A percentile compares a stretch with the other conserved stretches of the same genome.
These are phyloP conservation scores for Electrophaes corylata DNA, from an alignment of 2,888 invertebrate species.

Conservation along the genomic window DNA sequence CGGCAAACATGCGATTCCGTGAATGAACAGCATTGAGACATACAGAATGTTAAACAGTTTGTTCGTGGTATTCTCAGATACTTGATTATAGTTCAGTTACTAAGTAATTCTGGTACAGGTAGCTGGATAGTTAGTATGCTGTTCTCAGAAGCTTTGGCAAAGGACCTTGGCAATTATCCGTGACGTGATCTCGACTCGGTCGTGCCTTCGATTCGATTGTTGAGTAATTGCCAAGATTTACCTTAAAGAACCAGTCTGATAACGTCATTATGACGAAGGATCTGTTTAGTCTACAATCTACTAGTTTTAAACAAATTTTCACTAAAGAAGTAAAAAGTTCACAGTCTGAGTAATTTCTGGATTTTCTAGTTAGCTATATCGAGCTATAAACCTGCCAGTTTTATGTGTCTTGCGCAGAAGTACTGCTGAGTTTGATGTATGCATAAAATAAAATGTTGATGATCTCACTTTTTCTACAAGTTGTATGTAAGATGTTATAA, in stretches of 20 bases:
- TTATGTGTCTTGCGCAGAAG: no score
- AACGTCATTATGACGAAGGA: constrained; percentile 23
- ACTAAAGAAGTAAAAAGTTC: no score
- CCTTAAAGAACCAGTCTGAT: constrained; percentile 18
- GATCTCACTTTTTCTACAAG: no score
- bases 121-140: constrained; percentile 1
- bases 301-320: neutral
- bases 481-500: no score
- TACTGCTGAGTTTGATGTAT: no score
- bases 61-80: constrained; percentile 7
- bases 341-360: neutral
- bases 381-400: no score
- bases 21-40: constrained; percentile 6
- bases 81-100: constrained; percentile 1
- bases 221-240: constrained; percentile 19
- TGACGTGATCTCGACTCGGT: constrained; percentile 33
- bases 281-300: neutral
- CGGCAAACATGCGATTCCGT: constrained; percentile 14
- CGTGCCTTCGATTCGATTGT: constrained; percentile 24
- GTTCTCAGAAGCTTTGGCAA: constrained; percentile 25
- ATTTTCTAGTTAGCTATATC: no score
- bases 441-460: no score
- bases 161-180: constrained; percentile 27
- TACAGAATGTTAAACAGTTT: neutral
- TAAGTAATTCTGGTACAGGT: neutral